Evolutionary conservation across 2,888 invertebrate genomes (phyloP), one percentile per base, ranked within the genome.

Genomic region (Perithous albicinctus): DNA sequence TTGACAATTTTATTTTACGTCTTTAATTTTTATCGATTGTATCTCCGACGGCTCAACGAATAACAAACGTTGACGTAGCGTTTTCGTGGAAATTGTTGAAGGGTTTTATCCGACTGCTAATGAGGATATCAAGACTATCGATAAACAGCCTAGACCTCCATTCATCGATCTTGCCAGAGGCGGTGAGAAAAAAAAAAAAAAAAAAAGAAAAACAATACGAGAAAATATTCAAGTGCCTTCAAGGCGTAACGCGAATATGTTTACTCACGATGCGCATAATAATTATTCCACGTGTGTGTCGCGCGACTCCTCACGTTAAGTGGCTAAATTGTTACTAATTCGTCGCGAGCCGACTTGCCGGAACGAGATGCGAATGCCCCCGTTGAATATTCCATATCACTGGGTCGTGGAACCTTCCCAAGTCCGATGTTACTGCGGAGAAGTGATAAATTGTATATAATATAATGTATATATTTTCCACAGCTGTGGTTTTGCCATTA

Each of bases 301-400:
- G 54, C 73, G 51, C 59, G 38, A 46, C 46, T 69, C 10, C 15
- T 67, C 59, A 10, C 32, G 76, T 77, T 70, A 87, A 88, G 84
- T 86, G 87, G 84, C 85, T 88, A 86, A 82, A 89, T 88, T 88
- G 87, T 81, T 70, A 83, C 78, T 82, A 87, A 86, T 86, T 87
- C 86, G 84, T 86, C 79, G 84, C 4, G 76, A 59, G 38, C 64
- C 70, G 78, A 83, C 69, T 72, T 56, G 29, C 48, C 75, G 66
- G 61, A 78, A 72, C 23, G 18, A 70, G 61, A 48, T 66, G 61
- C 66, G 43, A 56, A 66, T 32, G 66, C 29, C 20, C n/a, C 46
- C 23, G 56, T 32, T 75, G 20, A n/a, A 70, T 23, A 48, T 77
- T 77, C 41, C 43, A 46, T 43, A 12, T 20, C 74, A n/a, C 18